Evolutionary conservation across 1,140 invertebrate genomes (phyloP).

Genomic region (Geopemphigus sp.): DNA sequence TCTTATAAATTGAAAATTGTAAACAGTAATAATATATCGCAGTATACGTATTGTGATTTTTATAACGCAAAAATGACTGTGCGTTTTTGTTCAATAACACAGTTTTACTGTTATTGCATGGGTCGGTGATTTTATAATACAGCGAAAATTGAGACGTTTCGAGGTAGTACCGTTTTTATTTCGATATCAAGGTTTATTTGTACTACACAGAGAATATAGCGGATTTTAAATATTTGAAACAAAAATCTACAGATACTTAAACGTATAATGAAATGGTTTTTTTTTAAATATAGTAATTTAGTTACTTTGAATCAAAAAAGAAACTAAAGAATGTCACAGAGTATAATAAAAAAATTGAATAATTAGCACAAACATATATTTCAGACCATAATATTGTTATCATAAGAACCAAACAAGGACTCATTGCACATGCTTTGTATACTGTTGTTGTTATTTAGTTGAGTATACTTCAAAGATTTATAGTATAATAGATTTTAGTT

Average conservation of each 20-base stretch:
- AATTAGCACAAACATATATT: no score
- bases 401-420: background rate
- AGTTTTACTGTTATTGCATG: constrained; percentile 35
- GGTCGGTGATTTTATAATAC: constrained; percentile 12
- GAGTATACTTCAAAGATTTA: background rate
- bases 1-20: no score
- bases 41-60: background rate
- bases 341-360: no score
- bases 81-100: background rate
- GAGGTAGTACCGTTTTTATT: background rate
- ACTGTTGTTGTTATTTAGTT: background rate
- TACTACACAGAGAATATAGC: background rate
- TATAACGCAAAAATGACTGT: background rate
- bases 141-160: background rate
- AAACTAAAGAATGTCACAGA: no score
- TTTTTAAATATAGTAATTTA: no score
- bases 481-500: background rate
- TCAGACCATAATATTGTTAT: background rate
- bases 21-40: no score
- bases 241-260: no score
- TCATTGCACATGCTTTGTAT: background rate
- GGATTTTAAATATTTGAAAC: background rate
- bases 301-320: background rate
- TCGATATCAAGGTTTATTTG: background rate
- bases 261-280: no score